Percentiles rank a stretch among this genome's conserved stretches.
phyloP scores from a whole-genome alignment of 2,113 vertebrate genomes.

The Calyptomena viridis region DNA sequence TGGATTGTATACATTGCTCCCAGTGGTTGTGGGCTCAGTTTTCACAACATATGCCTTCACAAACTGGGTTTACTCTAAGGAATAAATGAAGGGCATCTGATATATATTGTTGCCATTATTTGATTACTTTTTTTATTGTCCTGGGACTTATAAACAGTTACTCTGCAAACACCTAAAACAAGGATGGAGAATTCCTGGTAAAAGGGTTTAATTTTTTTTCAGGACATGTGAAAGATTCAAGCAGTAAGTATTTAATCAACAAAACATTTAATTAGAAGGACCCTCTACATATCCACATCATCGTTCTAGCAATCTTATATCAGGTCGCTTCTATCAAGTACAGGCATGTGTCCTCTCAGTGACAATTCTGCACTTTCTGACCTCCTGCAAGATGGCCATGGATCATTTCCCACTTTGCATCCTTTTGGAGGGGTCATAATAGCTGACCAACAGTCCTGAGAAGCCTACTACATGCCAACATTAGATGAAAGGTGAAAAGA shows the following conservation, averaged over 20 bases:
- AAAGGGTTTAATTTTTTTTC: background rate
- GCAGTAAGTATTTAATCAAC: background rate
- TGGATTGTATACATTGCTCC: constrained; percentile 21
- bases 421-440: background rate
- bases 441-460: background rate
- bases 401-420: background rate
- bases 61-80: constrained; percentile 30
- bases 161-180: background rate
- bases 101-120: background rate
- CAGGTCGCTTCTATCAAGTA: background rate
- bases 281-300: background rate
- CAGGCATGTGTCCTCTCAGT: background rate
- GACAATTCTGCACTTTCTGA: background rate
- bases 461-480: background rate
- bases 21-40: constrained; percentile 40
- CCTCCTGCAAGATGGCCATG: background rate
- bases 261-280: background rate
- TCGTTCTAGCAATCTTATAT: background rate
- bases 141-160: background rate
- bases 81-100: constrained; percentile 28
- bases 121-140: background rate
- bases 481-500: background rate
- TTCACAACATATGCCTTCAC: constrained; percentile 48
- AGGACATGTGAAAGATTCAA: background rate
- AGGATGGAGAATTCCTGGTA: background rate